Evolutionary conservation across 1,140 invertebrate genomes (phyloP).

Genomic region (Chironomus striatipennis): DNA sequence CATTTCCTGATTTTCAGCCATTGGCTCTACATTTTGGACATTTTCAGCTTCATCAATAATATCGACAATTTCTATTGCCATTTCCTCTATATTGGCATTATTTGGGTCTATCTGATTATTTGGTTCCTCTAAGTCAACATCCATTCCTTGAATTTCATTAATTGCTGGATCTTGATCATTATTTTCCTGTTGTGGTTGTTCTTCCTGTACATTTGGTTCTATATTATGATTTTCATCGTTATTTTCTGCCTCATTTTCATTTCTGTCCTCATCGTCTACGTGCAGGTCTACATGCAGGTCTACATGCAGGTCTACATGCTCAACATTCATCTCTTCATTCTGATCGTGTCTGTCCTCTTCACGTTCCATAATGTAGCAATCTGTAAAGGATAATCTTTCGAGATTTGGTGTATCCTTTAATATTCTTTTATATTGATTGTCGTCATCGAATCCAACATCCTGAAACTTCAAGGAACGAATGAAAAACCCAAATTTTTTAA

Average conservation of each 20-base stretch:
- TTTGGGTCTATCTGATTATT: not conserved
- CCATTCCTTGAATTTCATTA: not conserved
- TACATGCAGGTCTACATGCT: too few species aligned
- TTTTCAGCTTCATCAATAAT: not conserved
- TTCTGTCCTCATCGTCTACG: not conserved
- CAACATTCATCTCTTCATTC: too few species aligned
- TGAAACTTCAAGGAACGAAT: not conserved
- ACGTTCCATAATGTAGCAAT: conserved; percentile 8
- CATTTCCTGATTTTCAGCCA: not conserved
- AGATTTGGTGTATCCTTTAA: not conserved
- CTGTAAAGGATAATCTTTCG: not conserved
- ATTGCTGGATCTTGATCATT: not conserved
- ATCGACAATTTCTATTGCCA: not conserved
- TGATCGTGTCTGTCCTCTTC: not conserved
- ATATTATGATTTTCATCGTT: not conserved
- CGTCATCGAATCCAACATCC: not conserved
- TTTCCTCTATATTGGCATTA: not conserved
- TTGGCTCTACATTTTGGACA: not conserved
- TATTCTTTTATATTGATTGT: not conserved
- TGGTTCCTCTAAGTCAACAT: not conserved
- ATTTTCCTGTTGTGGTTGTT: not conserved
- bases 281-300: too few species aligned
- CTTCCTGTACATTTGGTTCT: not conserved
- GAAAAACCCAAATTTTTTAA: conserved; percentile 12
- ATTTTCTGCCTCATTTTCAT: not conserved